These are phyloP conservation scores for Plebejus melissa DNA, from an alignment of 2,888 invertebrate genomes.

Conservation along the genomic window DNA sequence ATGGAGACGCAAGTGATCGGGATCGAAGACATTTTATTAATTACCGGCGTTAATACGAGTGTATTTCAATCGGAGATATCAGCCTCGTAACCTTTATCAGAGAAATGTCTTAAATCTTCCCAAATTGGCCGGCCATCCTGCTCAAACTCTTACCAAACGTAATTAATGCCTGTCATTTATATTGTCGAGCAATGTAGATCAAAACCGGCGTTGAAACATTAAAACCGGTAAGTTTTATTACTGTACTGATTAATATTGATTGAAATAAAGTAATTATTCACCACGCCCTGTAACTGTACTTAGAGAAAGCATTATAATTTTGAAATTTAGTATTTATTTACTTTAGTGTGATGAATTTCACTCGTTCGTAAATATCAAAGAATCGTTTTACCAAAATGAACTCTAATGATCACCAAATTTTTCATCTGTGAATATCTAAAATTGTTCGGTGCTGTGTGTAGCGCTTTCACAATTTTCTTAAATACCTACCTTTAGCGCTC, in stretches of 20 bases:
- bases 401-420: too few relatives aligned
- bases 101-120: slow-evolving; percentile 26
- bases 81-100: slow-evolving; percentile 18
- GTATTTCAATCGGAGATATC: slow-evolving; percentile 14
- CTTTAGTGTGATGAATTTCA: background rate
- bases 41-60: slow-evolving; percentile 17
- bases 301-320: background rate
- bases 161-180: slow-evolving; percentile 38
- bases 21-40: slow-evolving; percentile 19
- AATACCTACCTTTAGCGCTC: too few relatives aligned
- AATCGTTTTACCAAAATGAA: background rate
- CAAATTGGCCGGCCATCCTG: slow-evolving; percentile 28
- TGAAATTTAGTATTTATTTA: background rate
- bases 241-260: slow-evolving; percentile 32
- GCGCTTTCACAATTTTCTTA: too few relatives aligned
- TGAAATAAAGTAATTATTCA: slow-evolving; percentile 31
- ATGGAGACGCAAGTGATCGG: background rate
- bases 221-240: slow-evolving; percentile 30
- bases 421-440: too few relatives aligned
- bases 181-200: slow-evolving; percentile 39
- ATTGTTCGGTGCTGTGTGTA: too few relatives aligned
- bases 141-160: slow-evolving; percentile 30
- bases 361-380: background rate
- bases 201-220: slow-evolving; percentile 25
- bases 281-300: slow-evolving; percentile 28